Percentiles rank a stretch among this genome's conserved stretches.
Conservation (phyloP, 2,797 vertebrate species). For the Calcarius lapponicus region DNA sequence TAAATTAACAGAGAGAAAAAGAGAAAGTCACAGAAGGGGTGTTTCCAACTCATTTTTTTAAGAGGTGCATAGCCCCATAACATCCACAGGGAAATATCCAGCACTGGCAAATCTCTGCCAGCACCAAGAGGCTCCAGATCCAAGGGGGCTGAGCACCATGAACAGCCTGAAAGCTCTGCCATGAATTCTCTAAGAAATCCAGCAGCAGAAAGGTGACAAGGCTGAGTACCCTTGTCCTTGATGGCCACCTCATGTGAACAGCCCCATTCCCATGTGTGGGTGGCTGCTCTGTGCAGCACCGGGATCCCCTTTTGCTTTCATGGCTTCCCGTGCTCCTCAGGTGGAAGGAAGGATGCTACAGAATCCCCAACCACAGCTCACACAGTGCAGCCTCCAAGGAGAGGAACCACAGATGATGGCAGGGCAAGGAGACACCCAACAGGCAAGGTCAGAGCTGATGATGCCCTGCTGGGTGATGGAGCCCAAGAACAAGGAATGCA, state of each 20-base stretch:
- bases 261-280: not conserved
- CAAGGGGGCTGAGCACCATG: not conserved
- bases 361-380: not conserved
- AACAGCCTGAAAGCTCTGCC: not conserved
- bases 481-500: not conserved
- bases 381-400: not conserved
- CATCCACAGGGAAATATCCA: not conserved
- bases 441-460: not conserved
- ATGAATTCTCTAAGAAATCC: not conserved
- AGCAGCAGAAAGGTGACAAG: not conserved
- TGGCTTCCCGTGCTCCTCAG: not conserved
- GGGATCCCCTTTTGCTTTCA: not conserved
- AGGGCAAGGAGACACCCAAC: not conserved
- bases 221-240: not conserved
- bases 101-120: not conserved
- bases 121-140: not conserved
- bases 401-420: not conserved
- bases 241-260: not conserved
- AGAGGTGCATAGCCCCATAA: not conserved
- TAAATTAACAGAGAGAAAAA: not conserved
- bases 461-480: not conserved
- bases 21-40: not conserved
- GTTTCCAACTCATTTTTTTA: not conserved
- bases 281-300: rapidly evolving
- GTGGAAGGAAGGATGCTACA: not conserved